A percentile compares a stretch with the other conserved stretches of the same genome.
These are phyloP conservation scores for Phoeniculus purpureus DNA, from an alignment of 2,797 vertebrate species.

Conservation along the genomic window DNA sequence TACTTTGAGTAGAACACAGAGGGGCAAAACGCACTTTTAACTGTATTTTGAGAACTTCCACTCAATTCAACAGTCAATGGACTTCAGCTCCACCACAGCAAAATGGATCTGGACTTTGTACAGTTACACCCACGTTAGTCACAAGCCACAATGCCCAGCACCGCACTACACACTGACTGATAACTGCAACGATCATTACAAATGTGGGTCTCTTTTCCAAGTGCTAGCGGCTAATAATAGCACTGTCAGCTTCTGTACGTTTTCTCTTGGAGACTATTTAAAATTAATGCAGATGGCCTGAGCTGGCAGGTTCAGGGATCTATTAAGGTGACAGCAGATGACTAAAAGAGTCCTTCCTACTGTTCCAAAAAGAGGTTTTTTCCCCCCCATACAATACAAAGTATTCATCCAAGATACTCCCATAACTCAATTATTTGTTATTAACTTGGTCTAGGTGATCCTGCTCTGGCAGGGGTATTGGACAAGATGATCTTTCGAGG, in stretches of 20 bases:
- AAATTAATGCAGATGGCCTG: not conserved
- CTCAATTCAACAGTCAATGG: not conserved
- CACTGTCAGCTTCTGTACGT: not conserved
- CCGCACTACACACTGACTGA: not conserved
- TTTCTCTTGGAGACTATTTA: not conserved
- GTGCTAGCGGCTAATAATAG: not conserved
- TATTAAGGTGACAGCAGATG: not conserved
- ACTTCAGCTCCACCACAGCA: not conserved
- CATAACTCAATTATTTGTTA: not conserved
- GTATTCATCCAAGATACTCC: not conserved
- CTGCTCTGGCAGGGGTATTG: too few species aligned
- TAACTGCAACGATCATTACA: not conserved
- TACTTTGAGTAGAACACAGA: too few species aligned
- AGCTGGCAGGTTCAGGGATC: not conserved
- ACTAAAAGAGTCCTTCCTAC: not conserved
- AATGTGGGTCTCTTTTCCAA: not conserved
- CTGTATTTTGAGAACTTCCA: not conserved
- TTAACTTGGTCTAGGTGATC: not conserved
- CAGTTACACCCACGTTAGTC: not conserved
- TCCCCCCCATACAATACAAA: not conserved
- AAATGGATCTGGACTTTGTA: not conserved
- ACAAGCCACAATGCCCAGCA: not conserved
- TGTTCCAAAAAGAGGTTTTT: not conserved
- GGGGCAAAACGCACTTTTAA: too few species aligned
- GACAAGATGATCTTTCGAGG: too few species aligned